Evolutionary conservation across 1,140 invertebrate genomes (phyloP), one percentile per base, ranked within the genome.

Genomic region (Solen grandis): DNA sequence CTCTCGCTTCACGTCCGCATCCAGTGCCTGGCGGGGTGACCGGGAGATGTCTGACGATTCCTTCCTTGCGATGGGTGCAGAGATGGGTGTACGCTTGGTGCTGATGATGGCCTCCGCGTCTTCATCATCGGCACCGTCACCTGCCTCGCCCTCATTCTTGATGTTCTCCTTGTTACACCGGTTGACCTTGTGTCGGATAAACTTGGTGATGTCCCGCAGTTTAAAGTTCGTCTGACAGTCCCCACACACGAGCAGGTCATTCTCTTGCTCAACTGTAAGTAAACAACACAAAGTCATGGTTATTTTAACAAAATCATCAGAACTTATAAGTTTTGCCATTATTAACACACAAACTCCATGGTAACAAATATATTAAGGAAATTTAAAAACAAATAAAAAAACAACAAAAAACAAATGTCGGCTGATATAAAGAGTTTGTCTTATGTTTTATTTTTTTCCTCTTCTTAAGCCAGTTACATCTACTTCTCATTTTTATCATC

Each of bases 221-320:
- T 88, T 86, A 73, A 91, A 91, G 80, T 85, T 89, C 1, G 88
- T 88, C 81, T 90, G 88, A 59, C 90, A 91, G 78, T 88, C 88
- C 27, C 90, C 90, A 80, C 90, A 91, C n/a, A 91, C 87, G 74
- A 91, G 82, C 59, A 91, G 86, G 78, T 91, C 90, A 84, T 88
- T 89, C 74, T 90, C 90, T 84, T 89, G 86, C 84, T 90, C 88
- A 87, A 90, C 90, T 91, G 88, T 8, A 90, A 85, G 57, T 36
- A 52, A 54, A 38, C 72, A 63, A 75, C 27, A 66, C 59, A 60
- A 38, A 59, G 19, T 59, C 31, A 35, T 55, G 33, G 2, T 54
- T 19, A 54, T 25, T 16, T 29, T 29, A 59, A 60, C 16, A 36
- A 50, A 19, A 73, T 27, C 19, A n/a, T 27, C 27, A 72, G 41